These are phyloP conservation scores for Margaritifera margaritifera DNA, from an alignment of 2,888 invertebrate species.

Conservation along the genomic window DNA sequence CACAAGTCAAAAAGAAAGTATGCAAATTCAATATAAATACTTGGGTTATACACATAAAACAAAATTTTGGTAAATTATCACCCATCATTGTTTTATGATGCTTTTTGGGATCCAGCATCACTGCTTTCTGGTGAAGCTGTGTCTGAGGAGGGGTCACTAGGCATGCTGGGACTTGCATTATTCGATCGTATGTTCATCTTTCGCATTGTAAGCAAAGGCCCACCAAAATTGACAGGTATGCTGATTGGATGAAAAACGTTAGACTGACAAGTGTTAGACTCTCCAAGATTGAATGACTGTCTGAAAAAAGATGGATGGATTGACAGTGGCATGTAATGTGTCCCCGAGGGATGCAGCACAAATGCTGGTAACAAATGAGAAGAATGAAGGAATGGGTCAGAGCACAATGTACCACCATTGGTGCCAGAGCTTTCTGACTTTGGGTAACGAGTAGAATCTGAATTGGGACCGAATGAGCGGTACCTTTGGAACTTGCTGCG, in stretches of 20 bases:
- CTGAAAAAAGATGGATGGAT: conserved; percentile 55
- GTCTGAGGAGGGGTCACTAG: no score
- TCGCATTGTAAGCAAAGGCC: conserved; percentile 45
- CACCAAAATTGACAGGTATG: conserved; percentile 67
- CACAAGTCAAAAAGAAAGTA: no score
- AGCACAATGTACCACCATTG: conserved; percentile 20
- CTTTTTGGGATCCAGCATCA: no score
- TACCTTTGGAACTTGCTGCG: conserved; percentile 31
- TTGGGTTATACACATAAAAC: no score
- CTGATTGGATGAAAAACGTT: conserved; percentile 67
- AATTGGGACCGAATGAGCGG: conserved; percentile 25
- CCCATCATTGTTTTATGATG: no score
- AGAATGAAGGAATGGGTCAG: conserved; percentile 19
- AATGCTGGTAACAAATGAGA: conserved; percentile 82
- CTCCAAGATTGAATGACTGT: conserved; percentile 71
- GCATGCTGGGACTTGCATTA: neutral
- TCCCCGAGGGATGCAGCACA: conserved; percentile 89
- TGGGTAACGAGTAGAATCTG: conserved; percentile 41
- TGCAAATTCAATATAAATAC: no score
- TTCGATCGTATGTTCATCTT: conserved; percentile 13
- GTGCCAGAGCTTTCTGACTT: conserved; percentile 42
- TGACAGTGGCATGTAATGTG: conserved; percentile 87
- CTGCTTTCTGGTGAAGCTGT: no score
- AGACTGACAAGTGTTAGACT: conserved; percentile 20
- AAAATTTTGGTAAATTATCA: no score